A percentile compares a stretch with the other conserved stretches of the same genome.
Conservation (phyloP, 2,888 invertebrate genomes). For the Caenorhabditis sulstoni region DNA sequence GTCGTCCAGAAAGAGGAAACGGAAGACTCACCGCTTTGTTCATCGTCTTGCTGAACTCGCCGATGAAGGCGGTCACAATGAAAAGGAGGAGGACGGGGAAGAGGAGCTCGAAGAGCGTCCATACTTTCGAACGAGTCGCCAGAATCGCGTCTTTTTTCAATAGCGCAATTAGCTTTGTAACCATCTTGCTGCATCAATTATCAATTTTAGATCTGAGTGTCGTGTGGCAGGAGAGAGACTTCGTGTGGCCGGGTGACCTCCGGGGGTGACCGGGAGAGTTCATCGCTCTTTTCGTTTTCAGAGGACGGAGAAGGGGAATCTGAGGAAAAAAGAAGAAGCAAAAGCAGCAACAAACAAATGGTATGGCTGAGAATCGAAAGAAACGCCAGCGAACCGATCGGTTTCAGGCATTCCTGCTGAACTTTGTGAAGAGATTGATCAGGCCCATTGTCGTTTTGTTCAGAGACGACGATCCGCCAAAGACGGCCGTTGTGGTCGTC, state of each 20-base stretch:
- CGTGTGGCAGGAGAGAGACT: neutral
- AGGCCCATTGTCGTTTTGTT: too few species aligned
- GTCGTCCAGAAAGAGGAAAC: too few species aligned
- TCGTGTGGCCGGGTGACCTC: neutral
- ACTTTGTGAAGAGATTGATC: too few species aligned
- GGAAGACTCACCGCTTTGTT: neutral
- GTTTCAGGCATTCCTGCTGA: too few species aligned
- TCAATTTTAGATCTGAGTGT: neutral
- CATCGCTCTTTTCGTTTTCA: too few species aligned
- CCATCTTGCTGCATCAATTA: slow-evolving; percentile 9
- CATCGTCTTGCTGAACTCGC: neutral
- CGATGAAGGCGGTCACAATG: slow-evolving; percentile 14
- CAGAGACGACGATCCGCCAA: too few species aligned
- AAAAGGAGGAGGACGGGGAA: slow-evolving; percentile 18
- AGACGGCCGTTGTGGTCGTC: neutral
- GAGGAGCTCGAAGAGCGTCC: slow-evolving; percentile 23
- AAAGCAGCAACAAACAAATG: too few species aligned
- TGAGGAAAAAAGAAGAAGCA: too few species aligned
- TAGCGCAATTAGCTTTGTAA: slow-evolving; percentile 23
- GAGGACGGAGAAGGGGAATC: too few species aligned
- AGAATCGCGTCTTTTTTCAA: slow-evolving; percentile 29
- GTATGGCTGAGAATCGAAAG: too few species aligned
- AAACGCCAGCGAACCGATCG: too few species aligned
- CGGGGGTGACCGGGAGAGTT: too few species aligned
- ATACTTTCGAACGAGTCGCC: slow-evolving; percentile 20